A percentile compares a stretch with the other conserved stretches of the same genome.
These are phyloP conservation scores for Ophraella communa DNA, from an alignment of 2,888 invertebrate genomes.

Conservation along the genomic window DNA sequence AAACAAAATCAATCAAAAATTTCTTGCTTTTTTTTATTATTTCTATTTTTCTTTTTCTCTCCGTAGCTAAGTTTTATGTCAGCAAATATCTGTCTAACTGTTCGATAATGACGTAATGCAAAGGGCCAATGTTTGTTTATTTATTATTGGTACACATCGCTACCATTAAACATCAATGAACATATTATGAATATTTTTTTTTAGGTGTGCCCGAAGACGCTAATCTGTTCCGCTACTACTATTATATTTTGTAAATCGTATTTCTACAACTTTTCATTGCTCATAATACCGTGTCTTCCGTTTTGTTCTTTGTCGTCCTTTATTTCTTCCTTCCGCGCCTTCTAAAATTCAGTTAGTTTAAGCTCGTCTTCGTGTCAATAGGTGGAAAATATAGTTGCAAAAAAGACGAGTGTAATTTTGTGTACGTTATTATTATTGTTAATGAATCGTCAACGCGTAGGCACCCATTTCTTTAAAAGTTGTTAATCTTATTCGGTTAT, in stretches of 20 bases:
- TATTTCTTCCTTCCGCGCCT: slow-evolving; percentile 23
- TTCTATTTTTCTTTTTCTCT: neutral
- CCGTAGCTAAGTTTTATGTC: neutral
- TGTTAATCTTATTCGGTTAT: too few species aligned
- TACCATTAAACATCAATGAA: slow-evolving; percentile 6
- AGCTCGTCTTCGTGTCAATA: slow-evolving; percentile 1
- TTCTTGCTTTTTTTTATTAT: too few species aligned
- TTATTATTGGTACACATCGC: neutral
- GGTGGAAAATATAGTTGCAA: neutral
- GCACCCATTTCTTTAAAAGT: too few species aligned
- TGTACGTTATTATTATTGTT: slow-evolving; percentile 1
- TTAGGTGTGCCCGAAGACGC: slow-evolving; percentile 30
- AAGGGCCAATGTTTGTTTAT: slow-evolving; percentile 1
- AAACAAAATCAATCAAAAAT: too few species aligned
- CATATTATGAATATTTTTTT: slow-evolving; percentile 4
- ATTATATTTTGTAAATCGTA: slow-evolving; percentile 21
- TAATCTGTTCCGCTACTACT: slow-evolving; percentile 33
- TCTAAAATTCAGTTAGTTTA: slow-evolving; percentile 4
- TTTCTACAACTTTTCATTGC: slow-evolving; percentile 25
- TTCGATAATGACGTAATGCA: neutral
- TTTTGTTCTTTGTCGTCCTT: slow-evolving; percentile 13
- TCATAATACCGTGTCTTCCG: slow-evolving; percentile 31
- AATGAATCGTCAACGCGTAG: too few species aligned
- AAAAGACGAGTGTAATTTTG: neutral
- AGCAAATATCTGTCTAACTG: neutral